These are phyloP conservation scores for Ptilonorhynchus violaceus DNA, from an alignment of 2,113 vertebrate species.

Conservation along the genomic window DNA sequence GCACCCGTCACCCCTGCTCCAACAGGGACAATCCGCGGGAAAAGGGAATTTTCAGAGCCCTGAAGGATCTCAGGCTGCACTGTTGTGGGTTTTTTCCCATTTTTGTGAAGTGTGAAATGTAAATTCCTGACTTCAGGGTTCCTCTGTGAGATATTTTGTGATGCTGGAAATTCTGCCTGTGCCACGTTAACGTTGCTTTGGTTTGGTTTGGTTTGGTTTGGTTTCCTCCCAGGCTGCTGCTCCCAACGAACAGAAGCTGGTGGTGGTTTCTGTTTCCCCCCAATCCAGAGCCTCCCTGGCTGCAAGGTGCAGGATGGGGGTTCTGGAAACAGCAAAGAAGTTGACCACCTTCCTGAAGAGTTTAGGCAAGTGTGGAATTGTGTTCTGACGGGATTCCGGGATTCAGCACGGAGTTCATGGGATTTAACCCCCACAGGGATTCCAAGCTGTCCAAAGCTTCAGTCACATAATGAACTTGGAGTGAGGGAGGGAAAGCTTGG, in stretches of 20 bases:
- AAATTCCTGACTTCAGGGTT: neutral
- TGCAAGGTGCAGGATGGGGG: constrained; percentile 76
- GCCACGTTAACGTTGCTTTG: fast-evolving
- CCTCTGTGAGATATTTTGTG: neutral
- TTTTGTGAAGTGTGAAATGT: neutral
- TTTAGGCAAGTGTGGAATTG: constrained; percentile 72
- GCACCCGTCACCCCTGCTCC: fast-evolving
- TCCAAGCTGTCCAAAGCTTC: neutral
- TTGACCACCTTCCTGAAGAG: constrained; percentile 86
- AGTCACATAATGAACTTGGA: fast-evolving
- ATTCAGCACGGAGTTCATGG: too few relatives aligned
- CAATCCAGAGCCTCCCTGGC: constrained; percentile 93
- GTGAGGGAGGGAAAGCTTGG: neutral
- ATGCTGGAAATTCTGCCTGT: neutral
- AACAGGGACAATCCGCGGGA: neutral
- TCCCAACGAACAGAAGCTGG: constrained; percentile 72
- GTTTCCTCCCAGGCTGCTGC: neutral
- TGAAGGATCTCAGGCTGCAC: neutral
- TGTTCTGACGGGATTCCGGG: neutral
- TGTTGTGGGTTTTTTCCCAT: fast-evolving
- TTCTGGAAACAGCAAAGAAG: constrained; percentile 81
- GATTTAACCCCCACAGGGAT: neutral
- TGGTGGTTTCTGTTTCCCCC: constrained; percentile 90
- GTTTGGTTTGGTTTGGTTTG: neutral
- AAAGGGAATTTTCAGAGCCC: too few relatives aligned